Evolutionary conservation across 2,888 invertebrate genomes (phyloP).

Genomic region (Epirrhoe alternata): DNA sequence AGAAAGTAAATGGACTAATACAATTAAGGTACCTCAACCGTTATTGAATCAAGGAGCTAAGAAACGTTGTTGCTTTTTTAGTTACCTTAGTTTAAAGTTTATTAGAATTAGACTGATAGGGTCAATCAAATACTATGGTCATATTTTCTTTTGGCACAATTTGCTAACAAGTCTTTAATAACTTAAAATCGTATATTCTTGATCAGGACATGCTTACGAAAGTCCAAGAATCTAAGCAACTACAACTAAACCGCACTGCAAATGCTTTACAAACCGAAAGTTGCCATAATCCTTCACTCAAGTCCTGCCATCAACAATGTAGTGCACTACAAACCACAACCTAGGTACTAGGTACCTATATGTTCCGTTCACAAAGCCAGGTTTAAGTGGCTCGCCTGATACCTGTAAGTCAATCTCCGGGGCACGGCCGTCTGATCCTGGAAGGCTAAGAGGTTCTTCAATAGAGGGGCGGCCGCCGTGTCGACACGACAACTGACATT

Average conservation of each 20-base stretch:
- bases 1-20: neutral
- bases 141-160: too few relatives aligned
- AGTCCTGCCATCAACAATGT: constrained; percentile 23
- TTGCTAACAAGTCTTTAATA: too few relatives aligned
- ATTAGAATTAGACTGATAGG: too few relatives aligned
- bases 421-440: constrained; percentile 51
- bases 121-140: too few relatives aligned
- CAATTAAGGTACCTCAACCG: neutral
- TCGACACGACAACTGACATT: constrained; percentile 53
- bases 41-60: neutral
- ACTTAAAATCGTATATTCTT: too few relatives aligned
- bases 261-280: constrained; percentile 13
- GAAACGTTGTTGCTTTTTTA: neutral
- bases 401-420: constrained; percentile 67
- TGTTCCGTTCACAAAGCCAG: constrained; percentile 26
- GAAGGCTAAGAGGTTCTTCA: constrained; percentile 50
- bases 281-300: constrained; percentile 18
- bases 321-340: constrained; percentile 15
- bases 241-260: constrained; percentile 5
- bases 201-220: too few relatives aligned
- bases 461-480: constrained; percentile 51
- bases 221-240: neutral
- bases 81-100: too few relatives aligned
- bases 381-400: constrained; percentile 32
- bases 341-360: too few relatives aligned